Base-by-base conservation (phyloP, 1,140 invertebrate species). In the Tachypleus tridentatus region DNA sequence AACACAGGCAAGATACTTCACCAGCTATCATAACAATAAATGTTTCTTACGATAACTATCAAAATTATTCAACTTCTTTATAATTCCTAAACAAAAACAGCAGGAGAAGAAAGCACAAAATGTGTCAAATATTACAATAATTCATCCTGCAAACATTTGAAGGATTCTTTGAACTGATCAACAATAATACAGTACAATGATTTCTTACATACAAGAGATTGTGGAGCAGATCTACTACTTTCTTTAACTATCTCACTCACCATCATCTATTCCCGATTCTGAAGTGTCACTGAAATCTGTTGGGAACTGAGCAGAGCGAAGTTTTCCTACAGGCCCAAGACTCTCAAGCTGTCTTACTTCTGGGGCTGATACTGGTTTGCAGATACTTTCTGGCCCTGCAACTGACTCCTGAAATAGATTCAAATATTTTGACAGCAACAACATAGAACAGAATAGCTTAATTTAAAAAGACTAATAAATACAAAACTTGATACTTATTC, bases 231-330 rank as follows among this genome's bases (percentile, higher is more conserved):
- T 54, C n/a, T n/a, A 3, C n/a, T 9, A 51, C 71, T 71, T 68
- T 80, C 80, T 73, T 81, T 81, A 70, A 86, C 86, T 49, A 79
- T 83, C 67, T 90, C 89, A 63, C 88, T 90, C 29, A 29, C 29
- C 29, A 29, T 29, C 29, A 29, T 29, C 29, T 29, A 29, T 29
- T 29, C 29, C 29, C 29, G 29, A 29, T 75, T 93, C 89, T 58
- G 86, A 87, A 8, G 86, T 86, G 76, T 90, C 88, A 29, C 87
- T 88, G 71, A 87, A 81, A 78, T 91, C 88, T 5, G 88, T 88
- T 29, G 29, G 29, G 29, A 29, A 29, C 29, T 29, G 29, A 29
- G 29, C 29, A 29, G 29, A 29, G 29, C 29, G 29, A 29, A 29
- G 29, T 29, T 29, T 29, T 29, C 29, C 29, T 29, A 29, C 29